Conservation (phyloP, 2,113 vertebrate genomes). For the Shinisaurus crocodilurus region DNA sequence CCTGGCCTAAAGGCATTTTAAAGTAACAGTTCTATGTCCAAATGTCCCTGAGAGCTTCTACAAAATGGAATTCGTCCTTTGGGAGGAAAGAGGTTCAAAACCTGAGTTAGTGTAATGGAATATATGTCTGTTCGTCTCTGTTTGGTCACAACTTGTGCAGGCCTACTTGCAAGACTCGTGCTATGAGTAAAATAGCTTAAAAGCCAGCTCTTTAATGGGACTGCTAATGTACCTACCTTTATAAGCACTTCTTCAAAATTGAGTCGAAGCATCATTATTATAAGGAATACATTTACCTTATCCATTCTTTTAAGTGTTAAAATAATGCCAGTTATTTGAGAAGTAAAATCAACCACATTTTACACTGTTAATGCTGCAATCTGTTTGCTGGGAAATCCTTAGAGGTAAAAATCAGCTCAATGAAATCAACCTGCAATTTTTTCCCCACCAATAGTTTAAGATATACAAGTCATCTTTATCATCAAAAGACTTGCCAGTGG, state of each 20-base stretch:
- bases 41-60: too few species aligned
- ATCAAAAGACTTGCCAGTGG: slow-evolving; percentile 72
- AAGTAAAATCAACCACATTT: slow-evolving; percentile 66
- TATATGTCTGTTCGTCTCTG: neutral
- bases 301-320: slow-evolving; percentile 52
- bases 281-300: slow-evolving; percentile 55
- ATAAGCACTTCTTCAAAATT: neutral
- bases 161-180: neutral
- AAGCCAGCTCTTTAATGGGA: neutral
- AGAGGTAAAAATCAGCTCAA: slow-evolving; percentile 60
- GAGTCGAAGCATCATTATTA: slow-evolving; percentile 35
- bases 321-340: slow-evolving; percentile 67
- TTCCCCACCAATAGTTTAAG: slow-evolving; percentile 62
- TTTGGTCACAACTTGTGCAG: neutral
- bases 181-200: neutral
- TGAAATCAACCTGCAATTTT: slow-evolving; percentile 56
- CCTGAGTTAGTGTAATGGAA: neutral
- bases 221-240: neutral
- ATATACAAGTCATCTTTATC: slow-evolving; percentile 55
- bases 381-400: slow-evolving; percentile 48
- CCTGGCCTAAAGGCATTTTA: too few species aligned
- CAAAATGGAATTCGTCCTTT: too few species aligned
- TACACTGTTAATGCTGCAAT: slow-evolving; percentile 60
- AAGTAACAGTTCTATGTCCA: too few species aligned
- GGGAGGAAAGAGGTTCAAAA: too few species aligned